Evolutionary conservation across 2,888 invertebrate genomes (phyloP), one percentile per base, ranked within the genome.

Genomic region (Hirtodrosophila cameraria): DNA sequence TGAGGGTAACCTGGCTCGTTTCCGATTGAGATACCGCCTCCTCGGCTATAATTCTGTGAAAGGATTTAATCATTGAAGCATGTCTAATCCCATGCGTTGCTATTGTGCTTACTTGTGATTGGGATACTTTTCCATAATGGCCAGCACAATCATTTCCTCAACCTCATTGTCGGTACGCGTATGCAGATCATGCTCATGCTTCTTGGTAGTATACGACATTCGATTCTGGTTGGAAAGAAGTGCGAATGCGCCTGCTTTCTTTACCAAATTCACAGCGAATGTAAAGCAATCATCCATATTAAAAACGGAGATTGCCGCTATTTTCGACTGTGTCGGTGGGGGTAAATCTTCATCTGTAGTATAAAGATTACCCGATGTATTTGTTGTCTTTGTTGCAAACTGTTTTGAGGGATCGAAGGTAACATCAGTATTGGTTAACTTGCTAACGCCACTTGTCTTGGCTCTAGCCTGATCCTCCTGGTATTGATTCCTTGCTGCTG

Each of bases 351-450:
- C 50, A 1, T 8, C 43, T 1, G 45, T 60, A 2, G 52, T 15
- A 4, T 48, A 67, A 5, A 67, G 16, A 8, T 46, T n/a, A 3
- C 59, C 76, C 0, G 61, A 11, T 0, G 74, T 53, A 13, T 76
- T 79, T n/a, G 83, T 79, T 1, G 50, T 69, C 48, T 83, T 79
- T n/a, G 49, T 15, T 2, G 73, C 64, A n/a, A 20, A 79, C 28
- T 36, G 39, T 20, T 83, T 79, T 0, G 64, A 55, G 0, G 79
- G 83, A 65, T 79, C 50, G 2, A 76, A 69, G 5, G 55, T 54
- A 1, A 76, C 15, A 11, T 76, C 83, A 1, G 79, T 79, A 15
- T 79, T 79, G n/a, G 42, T 64, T 6, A 16, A 3, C 16, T 59
- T 70, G 3, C 41, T 30, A 3, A 31, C 9, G 3, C 13, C 18